Evolutionary conservation across 1,140 invertebrate species (phyloP).

Genomic region (Oryzaephilus surinamensis): DNA sequence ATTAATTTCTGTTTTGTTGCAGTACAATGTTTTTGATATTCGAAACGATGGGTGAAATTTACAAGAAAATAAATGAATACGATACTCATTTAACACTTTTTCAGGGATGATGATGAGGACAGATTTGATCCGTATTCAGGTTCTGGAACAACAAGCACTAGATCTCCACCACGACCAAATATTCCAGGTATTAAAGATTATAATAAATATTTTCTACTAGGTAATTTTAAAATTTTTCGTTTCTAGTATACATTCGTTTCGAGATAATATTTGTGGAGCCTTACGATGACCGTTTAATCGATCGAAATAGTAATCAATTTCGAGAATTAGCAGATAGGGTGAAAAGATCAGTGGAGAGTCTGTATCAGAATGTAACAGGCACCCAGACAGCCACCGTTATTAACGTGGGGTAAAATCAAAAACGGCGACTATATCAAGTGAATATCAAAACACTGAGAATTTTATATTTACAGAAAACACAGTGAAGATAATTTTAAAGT

Average conservation of each 20-base stretch:
- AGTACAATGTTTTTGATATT: too few relatives aligned
- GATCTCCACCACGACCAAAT: not conserved
- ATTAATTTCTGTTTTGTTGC: too few relatives aligned
- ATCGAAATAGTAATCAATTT: conserved; percentile 35
- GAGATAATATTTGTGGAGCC: conserved; percentile 36
- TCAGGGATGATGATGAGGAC: not conserved
- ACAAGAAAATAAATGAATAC: too few relatives aligned
- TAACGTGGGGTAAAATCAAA: conserved; percentile 30
- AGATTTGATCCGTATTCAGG: too few relatives aligned
- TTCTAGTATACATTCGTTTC: conserved; percentile 35
- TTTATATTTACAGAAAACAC: conserved; percentile 22
- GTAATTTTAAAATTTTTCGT: conserved; percentile 4
- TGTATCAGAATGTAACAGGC: conserved; percentile 35
- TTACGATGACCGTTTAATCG: conserved; percentile 30
- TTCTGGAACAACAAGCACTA: not conserved
- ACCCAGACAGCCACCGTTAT: conserved; percentile 37
- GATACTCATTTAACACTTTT: too few relatives aligned
- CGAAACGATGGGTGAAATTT: too few relatives aligned
- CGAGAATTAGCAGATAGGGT: conserved; percentile 31
- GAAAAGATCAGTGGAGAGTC: conserved; percentile 29
- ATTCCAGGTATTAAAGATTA: not conserved
- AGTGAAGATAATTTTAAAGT: conserved; percentile 25
- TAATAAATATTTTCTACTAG: too few relatives aligned
- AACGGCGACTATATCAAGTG: not conserved
- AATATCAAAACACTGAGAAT: conserved; percentile 1